Conservation (phyloP, 2,113 vertebrate genomes). For the Leiothrix lutea region DNA sequence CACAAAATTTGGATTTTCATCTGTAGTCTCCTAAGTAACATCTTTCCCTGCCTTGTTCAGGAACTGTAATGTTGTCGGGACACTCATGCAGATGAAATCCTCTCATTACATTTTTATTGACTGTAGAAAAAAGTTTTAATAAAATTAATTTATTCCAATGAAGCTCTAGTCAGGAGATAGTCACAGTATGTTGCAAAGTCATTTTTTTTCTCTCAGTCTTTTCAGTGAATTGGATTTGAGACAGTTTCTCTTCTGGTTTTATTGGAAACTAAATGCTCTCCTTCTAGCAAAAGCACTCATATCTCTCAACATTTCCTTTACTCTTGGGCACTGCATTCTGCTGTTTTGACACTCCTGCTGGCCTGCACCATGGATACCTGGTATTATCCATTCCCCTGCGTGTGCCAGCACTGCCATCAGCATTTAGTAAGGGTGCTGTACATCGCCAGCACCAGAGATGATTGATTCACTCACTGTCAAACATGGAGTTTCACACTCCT, state of each 20-base stretch:
- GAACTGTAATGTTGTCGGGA: not conserved
- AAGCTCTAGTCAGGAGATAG: not conserved
- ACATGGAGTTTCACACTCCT: not conserved
- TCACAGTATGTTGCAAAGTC: not conserved
- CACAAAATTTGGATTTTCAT: not conserved
- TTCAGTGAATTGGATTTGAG: not conserved
- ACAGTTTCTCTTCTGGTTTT: not conserved
- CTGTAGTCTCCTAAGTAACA: not conserved
- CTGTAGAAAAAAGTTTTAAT: not conserved
- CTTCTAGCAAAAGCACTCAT: not conserved
- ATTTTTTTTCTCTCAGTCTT: not conserved
- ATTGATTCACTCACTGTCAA: not conserved
- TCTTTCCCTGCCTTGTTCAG: not conserved
- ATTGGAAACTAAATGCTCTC: not conserved
- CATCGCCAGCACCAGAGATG: not conserved
- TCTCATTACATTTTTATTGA: not conserved
- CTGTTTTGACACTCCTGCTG: not conserved
- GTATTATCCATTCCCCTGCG: not conserved
- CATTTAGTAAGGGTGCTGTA: not conserved
- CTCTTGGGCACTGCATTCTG: not conserved
- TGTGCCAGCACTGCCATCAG: not conserved
- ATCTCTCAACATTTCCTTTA: not conserved
- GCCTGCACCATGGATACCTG: not conserved
- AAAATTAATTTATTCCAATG: not conserved
- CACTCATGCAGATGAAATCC: not conserved